phyloP scores from a whole-genome alignment of 2,797 vertebrate genomes.

The Acomys russatus region DNA sequence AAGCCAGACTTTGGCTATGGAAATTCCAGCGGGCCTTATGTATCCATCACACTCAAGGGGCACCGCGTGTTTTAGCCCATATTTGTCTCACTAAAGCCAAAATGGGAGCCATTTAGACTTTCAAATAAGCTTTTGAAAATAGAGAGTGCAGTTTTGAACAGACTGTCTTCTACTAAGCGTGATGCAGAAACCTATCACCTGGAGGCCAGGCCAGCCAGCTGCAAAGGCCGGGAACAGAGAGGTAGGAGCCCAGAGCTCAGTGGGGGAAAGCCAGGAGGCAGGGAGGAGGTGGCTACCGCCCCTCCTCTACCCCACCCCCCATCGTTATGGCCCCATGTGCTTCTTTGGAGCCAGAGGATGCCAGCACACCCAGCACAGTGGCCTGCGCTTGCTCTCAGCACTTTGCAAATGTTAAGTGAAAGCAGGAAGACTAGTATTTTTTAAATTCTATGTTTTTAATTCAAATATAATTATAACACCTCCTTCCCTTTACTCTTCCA shows the following conservation, averaged over 20 bases:
- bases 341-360: rapidly evolving
- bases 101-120: slow-evolving; percentile 74
- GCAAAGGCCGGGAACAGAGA: slow-evolving; percentile 12
- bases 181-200: slow-evolving; percentile 60
- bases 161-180: slow-evolving; percentile 63
- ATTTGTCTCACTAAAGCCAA: slow-evolving; percentile 80
- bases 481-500: too few relatives aligned
- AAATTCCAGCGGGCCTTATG: slow-evolving; percentile 59
- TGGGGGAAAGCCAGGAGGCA: background rate
- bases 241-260: background rate
- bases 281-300: rapidly evolving
- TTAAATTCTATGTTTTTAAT: too few relatives aligned
- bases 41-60: slow-evolving; percentile 78
- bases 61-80: slow-evolving; percentile 66
- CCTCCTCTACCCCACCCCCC: too few relatives aligned
- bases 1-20: slow-evolving; percentile 63
- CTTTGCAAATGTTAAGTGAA: background rate
- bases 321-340: background rate
- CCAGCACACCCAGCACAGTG: background rate
- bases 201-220: slow-evolving; percentile 32
- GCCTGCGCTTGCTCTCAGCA: background rate
- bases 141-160: slow-evolving; percentile 63
- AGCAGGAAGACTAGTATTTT: background rate
- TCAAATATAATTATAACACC: too few relatives aligned
- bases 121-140: slow-evolving; percentile 77